Percentiles rank a stretch among this genome's conserved stretches.
Evolutionary conservation across 2,888 invertebrate genomes (phyloP).

Genomic region (Stegophylla sp.): DNA sequence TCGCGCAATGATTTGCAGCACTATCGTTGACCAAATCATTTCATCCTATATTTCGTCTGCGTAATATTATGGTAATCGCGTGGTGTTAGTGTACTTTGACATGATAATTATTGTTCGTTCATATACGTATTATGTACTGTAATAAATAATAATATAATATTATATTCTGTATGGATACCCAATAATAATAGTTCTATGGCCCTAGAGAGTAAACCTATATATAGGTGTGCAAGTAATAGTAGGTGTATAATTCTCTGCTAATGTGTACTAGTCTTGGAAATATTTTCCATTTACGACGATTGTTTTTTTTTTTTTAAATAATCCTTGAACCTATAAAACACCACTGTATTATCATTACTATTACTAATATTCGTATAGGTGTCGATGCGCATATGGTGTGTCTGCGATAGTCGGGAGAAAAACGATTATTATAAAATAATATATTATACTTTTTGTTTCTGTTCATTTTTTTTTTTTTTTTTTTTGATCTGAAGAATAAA

Average conservation of each 20-base stretch:
- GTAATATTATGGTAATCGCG: neutral
- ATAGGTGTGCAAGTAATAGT: neutral
- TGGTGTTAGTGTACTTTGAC: neutral
- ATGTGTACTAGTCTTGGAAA: neutral
- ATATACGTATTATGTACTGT: neutral
- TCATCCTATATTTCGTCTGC: neutral
- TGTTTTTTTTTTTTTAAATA: neutral
- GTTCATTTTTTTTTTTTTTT: neutral
- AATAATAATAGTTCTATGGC: neutral
- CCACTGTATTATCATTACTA: neutral
- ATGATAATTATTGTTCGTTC: neutral
- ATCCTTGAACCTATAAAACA: slow-evolving; percentile 34
- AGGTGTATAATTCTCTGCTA: neutral
- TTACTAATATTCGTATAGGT: neutral
- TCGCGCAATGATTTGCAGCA: neutral
- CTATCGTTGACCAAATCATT: neutral
- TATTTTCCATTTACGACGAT: slow-evolving; percentile 22
- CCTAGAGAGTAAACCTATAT: neutral
- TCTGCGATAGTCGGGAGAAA: neutral
- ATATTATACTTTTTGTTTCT: neutral
- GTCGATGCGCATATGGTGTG: neutral
- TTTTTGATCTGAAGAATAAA: neutral
- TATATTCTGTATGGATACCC: slow-evolving; percentile 3
- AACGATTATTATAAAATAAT: neutral
- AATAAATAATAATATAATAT: no score